Percentiles rank a stretch among this genome's conserved stretches.
phyloP scores from a whole-genome alignment of 2,797 vertebrate species.

The Diceros bicornis region DNA sequence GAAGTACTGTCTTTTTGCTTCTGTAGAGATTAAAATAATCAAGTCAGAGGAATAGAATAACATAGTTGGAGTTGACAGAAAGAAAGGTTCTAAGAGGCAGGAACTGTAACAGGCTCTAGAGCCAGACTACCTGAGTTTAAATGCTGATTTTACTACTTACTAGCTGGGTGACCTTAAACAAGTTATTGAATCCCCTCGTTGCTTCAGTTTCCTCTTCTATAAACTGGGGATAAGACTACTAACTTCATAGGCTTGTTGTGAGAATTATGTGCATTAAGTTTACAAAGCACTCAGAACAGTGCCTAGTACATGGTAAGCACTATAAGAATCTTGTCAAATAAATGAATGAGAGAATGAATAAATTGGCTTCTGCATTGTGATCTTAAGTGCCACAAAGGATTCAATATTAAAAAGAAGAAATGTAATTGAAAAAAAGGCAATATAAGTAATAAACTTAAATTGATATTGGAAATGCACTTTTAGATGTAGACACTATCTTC shows the following conservation, averaged over 20 bases:
- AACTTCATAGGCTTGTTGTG: neutral
- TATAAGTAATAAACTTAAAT: conserved; percentile 11
- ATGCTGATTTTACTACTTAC: conserved; percentile 48
- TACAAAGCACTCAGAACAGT: conserved; percentile 22
- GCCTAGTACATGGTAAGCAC: neutral
- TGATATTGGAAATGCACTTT: neutral
- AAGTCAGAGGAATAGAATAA: conserved; percentile 34
- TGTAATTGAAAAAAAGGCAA: neutral
- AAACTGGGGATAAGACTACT: neutral
- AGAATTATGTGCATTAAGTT: conserved; percentile 35
- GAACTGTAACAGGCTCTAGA: neutral
- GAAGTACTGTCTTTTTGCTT: neutral
- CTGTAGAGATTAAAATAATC: conserved; percentile 55
- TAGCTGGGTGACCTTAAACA: neutral
- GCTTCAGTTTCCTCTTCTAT: conserved; percentile 22
- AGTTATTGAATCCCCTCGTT: conserved; percentile 26
- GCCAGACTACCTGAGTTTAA: neutral
- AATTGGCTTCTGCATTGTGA: conserved; percentile 35
- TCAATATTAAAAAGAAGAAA: conserved; percentile 37
- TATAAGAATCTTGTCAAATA: conserved; percentile 1
- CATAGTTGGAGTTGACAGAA: conserved; percentile 29
- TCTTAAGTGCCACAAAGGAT: conserved; percentile 47
- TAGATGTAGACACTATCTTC: neutral
- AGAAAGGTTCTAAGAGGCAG: conserved; percentile 35
- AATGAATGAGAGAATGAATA: conserved; percentile 10